phyloP scores from a whole-genome alignment of 2,797 vertebrate genomes.

The Pithecia hirsuta region DNA sequence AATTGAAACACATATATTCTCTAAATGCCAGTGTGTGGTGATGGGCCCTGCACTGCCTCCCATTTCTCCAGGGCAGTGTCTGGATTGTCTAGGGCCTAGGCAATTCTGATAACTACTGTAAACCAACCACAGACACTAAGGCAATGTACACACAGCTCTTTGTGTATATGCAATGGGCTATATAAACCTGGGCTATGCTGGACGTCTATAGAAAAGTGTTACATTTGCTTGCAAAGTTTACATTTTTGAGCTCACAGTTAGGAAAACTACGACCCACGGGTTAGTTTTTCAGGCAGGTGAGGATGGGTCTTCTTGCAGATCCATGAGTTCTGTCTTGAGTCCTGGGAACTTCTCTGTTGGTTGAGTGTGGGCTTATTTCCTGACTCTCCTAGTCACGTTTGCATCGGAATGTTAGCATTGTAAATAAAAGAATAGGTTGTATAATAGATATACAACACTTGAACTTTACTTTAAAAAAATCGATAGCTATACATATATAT shows the following conservation, averaged over 20 bases:
- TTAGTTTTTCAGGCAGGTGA: neutral
- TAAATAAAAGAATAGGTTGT: constrained; percentile 85
- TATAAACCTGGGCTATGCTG: neutral
- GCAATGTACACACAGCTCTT: rapidly evolving
- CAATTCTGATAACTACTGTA: neutral
- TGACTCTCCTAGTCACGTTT: constrained; percentile 49
- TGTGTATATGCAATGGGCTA: neutral
- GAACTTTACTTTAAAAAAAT: constrained; percentile 82
- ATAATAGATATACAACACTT: constrained; percentile 80
- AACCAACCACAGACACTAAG: neutral
- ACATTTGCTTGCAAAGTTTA: constrained; percentile 28
- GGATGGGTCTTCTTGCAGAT: neutral
- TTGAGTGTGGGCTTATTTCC: neutral
- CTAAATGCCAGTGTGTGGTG: neutral
- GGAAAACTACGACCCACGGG: neutral
- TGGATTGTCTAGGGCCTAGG: neutral
- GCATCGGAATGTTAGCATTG: constrained; percentile 81
- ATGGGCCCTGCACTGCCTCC: neutral
- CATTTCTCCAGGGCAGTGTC: neutral
- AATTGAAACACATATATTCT: neutral
- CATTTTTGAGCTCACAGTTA: constrained; percentile 4
- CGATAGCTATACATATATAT: constrained; percentile 80
- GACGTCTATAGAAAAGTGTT: neutral
- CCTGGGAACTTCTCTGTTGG: neutral
- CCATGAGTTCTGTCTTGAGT: neutral